Evolutionary conservation across 2,797 vertebrate genomes (phyloP), one percentile per base, ranked within the genome.

Genomic region (Tapirus indicus): DNA sequence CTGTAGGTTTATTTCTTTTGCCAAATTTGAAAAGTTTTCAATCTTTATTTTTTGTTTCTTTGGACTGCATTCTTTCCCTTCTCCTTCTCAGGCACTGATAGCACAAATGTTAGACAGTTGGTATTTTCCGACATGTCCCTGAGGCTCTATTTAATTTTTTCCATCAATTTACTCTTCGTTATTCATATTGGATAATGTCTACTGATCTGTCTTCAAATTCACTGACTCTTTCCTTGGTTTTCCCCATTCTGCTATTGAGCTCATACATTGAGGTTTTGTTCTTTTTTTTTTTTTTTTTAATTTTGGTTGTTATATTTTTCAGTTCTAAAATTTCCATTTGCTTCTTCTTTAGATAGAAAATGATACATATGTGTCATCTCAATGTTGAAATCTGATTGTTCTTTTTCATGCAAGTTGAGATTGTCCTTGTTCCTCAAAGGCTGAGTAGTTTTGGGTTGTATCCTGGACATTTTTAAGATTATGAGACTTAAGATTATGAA

Each of bases 321-420:
- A 68, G 32, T 52, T 94, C 20, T 80, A 89, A 68, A 93, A 44
- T 95, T 83, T 93, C 62, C 7, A 75, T 47, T 92, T 92, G 17
- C 1, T 52, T 86, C 27, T 72, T 78, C 64, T 82, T 96, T 95
- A 58, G 38, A 60, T 32, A 83, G 69, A 90, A 91, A 35, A 77
- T 85, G 38, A 66, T 60, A 25, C 8, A 72, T 72, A 29, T 80
- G 3, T 60, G 2, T 6, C 35, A 68, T 91, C 35, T 84, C n/a
- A 27, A 0, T 94, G 21, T 93, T 83, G 58, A 74, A 60, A 44
- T 91, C 5, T 71, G 25, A 25, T 44, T 58, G 7, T 68, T 85
- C 27, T 84, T 92, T 38, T 17, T 88, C 35, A 75, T 38, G 10
- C 11, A 74, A 58, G 20, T 56, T 64, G 38, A 56, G 13, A 54